phyloP scores from a whole-genome alignment of 2,888 invertebrate genomes.

The Leucophenga montana region DNA sequence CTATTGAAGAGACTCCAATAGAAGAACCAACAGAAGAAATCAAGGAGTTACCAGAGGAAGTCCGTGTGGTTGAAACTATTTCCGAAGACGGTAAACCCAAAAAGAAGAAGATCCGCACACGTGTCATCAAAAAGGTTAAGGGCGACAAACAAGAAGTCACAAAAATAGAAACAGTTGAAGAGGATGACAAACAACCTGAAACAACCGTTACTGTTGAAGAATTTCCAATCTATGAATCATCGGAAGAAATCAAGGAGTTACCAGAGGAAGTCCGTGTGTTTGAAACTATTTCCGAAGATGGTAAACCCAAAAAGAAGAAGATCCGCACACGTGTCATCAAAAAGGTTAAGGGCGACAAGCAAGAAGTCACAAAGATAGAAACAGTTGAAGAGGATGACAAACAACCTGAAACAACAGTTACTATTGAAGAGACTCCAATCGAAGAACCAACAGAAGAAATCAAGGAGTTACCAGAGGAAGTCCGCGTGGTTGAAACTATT shows the following conservation, averaged over 20 bases:
- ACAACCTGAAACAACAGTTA: conserved; percentile 28
- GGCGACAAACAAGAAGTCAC: conserved; percentile 34
- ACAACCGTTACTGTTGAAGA: conserved; percentile 33
- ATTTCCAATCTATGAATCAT: conserved; percentile 24
- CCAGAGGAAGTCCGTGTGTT: conserved; percentile 30
- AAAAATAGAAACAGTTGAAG: conserved; percentile 33
- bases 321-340: conserved; percentile 32
- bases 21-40: conserved; percentile 47
- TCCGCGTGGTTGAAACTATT: conserved; percentile 21
- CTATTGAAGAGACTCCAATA: conserved; percentile 42
- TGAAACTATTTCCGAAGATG: conserved; percentile 31
- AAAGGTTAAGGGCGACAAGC: conserved; percentile 32
- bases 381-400: conserved; percentile 35
- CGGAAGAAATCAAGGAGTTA: conserved; percentile 25
- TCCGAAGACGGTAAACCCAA: conserved; percentile 31
- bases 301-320: conserved; percentile 29
- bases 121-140: conserved; percentile 33
- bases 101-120: conserved; percentile 31
- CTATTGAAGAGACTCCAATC: conserved; percentile 28
- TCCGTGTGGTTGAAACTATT: conserved; percentile 30
- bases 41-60: conserved; percentile 29
- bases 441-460: conserved; percentile 22
- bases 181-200: conserved; percentile 32
- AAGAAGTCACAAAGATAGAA: conserved; percentile 34
- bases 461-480: conserved; percentile 26